Conservation (phyloP, 2,113 vertebrate genomes). For the Colius striatus region DNA sequence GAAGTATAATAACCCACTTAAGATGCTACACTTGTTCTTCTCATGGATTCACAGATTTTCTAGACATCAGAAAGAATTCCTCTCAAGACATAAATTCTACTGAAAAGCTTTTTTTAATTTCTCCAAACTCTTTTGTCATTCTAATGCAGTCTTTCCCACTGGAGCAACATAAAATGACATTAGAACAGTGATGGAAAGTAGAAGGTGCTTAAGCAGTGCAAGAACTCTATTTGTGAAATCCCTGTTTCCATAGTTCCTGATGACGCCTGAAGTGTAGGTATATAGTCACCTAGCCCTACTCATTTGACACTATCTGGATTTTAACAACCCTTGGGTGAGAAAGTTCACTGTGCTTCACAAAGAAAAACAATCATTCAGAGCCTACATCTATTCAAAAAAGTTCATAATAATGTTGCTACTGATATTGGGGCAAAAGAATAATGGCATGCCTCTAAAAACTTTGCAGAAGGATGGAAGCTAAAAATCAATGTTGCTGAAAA, state of each 20-base stretch:
- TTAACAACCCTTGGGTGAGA: not conserved
- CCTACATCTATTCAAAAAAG: not conserved
- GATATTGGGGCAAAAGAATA: not conserved
- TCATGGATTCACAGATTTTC: not conserved
- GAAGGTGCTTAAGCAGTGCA: not conserved
- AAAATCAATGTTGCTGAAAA: not conserved
- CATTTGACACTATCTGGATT: not conserved
- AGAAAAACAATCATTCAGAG: not conserved
- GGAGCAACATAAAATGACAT: not conserved
- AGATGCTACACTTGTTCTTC: not conserved
- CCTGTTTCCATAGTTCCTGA: not conserved
- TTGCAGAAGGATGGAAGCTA: not conserved
- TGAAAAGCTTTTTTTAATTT: conserved; percentile 10
- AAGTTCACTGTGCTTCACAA: not conserved
- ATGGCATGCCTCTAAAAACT: not conserved
- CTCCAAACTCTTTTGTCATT: not conserved
- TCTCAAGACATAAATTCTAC: not conserved
- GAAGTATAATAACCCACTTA: not conserved
- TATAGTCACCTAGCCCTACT: not conserved
- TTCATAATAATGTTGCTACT: not conserved
- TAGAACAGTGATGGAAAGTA: not conserved
- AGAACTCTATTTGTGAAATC: not conserved
- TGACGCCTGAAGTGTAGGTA: not conserved
- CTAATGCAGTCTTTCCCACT: not conserved
- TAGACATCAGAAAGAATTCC: not conserved